These are phyloP conservation scores for Morphnarchus princeps DNA, from an alignment of 2,113 vertebrate genomes.

Conservation along the genomic window DNA sequence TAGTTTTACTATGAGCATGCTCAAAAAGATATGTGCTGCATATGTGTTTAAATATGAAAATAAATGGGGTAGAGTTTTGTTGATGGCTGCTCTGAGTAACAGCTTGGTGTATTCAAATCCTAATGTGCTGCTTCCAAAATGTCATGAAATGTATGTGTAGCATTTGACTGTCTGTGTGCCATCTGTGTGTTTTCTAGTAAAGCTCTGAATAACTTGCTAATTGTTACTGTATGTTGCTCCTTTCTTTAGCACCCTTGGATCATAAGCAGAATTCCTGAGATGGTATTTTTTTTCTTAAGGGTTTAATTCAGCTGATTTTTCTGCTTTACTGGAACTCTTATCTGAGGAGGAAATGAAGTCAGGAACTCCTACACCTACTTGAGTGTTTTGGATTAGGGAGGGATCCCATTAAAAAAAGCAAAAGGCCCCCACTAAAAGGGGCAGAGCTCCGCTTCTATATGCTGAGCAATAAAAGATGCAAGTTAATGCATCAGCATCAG, in stretches of 20 bases:
- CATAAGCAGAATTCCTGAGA: not conserved
- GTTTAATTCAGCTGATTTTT: not conserved
- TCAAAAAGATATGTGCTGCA: not conserved
- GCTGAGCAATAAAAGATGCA: not conserved
- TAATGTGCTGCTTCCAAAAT: slow-evolving; percentile 77
- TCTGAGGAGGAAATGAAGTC: not conserved
- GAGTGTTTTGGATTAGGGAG: not conserved
- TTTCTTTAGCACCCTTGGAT: not conserved
- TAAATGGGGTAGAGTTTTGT: not conserved
- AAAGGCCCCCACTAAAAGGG: not conserved
- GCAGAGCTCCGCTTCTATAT: not conserved
- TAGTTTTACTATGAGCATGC: slow-evolving; percentile 69
- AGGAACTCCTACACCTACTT: not conserved
- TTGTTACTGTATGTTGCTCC: slow-evolving; percentile 31
- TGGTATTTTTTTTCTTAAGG: not conserved
- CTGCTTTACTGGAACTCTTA: not conserved
- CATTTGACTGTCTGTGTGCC: slow-evolving; percentile 50
- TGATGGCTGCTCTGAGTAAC: slow-evolving; percentile 15
- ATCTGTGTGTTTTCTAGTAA: slow-evolving; percentile 57
- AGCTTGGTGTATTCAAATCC: slow-evolving; percentile 15
- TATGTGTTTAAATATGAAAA: not conserved
- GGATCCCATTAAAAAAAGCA: not conserved
- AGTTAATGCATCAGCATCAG: not conserved
- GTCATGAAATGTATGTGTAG: slow-evolving; percentile 42
- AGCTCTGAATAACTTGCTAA: slow-evolving; percentile 12